Conservation (phyloP, 2,113 vertebrate species). For the Thermophis baileyi region DNA sequence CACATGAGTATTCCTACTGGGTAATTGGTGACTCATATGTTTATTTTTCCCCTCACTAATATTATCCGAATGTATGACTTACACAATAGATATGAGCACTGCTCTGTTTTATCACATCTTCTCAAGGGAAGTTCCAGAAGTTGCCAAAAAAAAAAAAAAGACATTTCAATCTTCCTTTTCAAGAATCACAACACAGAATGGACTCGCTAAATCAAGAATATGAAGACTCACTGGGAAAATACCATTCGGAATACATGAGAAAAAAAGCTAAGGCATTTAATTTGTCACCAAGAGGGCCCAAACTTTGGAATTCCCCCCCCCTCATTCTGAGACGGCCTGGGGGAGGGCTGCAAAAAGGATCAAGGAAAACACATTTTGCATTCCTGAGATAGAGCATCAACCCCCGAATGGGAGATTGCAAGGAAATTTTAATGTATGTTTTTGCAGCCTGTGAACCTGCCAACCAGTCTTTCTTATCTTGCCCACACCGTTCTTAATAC, state of each 20-base stretch:
- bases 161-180: constrained; percentile 11
- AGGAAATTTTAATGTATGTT: background rate
- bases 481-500: background rate
- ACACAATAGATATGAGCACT: constrained; percentile 16
- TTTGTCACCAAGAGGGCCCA: background rate
- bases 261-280: background rate
- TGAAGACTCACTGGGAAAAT: background rate
- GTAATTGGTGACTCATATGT: constrained; percentile 24
- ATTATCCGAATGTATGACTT: constrained; percentile 23
- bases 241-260: background rate
- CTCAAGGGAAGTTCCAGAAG: constrained; percentile 10
- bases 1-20: constrained; percentile 24
- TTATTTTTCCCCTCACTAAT: constrained; percentile 42
- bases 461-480: background rate
- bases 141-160: background rate
- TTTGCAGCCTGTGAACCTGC: background rate
- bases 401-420: background rate
- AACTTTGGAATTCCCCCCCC: background rate
- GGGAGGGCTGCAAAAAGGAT: background rate
- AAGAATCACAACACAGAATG: background rate
- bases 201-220: background rate
- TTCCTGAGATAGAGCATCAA: background rate
- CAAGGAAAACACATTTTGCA: background rate
- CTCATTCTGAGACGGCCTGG: background rate
- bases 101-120: constrained; percentile 16